Base-by-base conservation (phyloP, 2,113 vertebrate species). In the Blennius ocellaris region DNA sequence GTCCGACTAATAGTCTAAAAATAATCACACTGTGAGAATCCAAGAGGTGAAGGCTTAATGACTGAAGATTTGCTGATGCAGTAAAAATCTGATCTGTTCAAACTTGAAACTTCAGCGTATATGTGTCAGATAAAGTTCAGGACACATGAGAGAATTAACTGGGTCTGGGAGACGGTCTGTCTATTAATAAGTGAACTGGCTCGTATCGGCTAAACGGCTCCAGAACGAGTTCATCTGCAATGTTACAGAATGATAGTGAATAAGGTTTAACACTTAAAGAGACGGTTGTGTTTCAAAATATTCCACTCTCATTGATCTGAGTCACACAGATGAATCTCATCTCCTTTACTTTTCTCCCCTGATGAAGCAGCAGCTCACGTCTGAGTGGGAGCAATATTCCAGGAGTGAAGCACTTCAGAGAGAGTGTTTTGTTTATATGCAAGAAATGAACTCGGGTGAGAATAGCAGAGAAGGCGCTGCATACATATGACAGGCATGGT, bases 371-470 rank as follows among this genome's bases (percentile, higher is more conserved):
- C 9, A 9, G 37, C 63, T 67, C 21, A 11, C 76, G 49, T 81
- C 45, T 53, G 58, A 81, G 54, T 44, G 40, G 47, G 66, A 66
- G 70, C 39, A 47, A 61, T 73, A 63, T 43, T 67, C 17, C 43
- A 12, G 4, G 41, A 63, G 38, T 1, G 8, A 63, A 74, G 73
- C 59, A 64, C 78, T 85, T 76, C 50, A 74, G 16, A 53, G 50
- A 67, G 69, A 38, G 62, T n/a, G 7, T 71, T 59, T n/a, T 75
- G 21, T 69, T 66, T 79, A 39, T 53, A 21, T 21, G 66, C 17
- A 37, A 41, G 68, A 69, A 79, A 64, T 40, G 56, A 45, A 66
- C 65, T 17, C 53, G 50, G 59, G 53, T 72, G 70, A 9, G 49
- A 69, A 71, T 51, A 73, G 49, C 39, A 30, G n/a, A 53, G 21